Percentiles rank a stretch among this genome's conserved stretches.
Conservation (phyloP, 2,888 invertebrate genomes). For the Odontomyia ornata region DNA sequence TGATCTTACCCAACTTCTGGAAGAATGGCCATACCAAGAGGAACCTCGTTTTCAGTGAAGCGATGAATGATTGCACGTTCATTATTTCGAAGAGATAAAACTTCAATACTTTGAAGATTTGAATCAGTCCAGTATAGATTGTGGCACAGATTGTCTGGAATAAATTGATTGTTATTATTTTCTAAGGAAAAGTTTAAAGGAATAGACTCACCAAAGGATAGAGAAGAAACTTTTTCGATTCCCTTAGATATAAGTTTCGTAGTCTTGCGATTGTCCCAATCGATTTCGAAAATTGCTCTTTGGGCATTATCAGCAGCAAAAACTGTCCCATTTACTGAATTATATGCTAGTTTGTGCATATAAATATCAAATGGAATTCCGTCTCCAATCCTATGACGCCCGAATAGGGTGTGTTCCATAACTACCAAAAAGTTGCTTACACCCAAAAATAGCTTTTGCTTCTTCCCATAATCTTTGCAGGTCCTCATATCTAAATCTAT, state of each 20-base stretch:
- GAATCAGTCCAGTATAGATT: constrained; percentile 79
- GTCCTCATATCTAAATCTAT: constrained; percentile 67
- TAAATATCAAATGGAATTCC: constrained; percentile 65
- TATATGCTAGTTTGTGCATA: constrained; percentile 75
- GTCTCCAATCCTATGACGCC: constrained; percentile 69
- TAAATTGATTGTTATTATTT: too few relatives aligned
- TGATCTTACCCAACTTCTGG: constrained; percentile 58
- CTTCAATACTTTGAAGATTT: constrained; percentile 71
- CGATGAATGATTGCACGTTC: constrained; percentile 70
- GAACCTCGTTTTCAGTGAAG: constrained; percentile 69
- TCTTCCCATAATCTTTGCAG: constrained; percentile 67
- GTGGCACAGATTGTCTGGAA: constrained; percentile 74
- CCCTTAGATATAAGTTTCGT: constrained; percentile 61
- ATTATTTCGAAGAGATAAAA: constrained; percentile 69
- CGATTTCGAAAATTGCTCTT: constrained; percentile 64
- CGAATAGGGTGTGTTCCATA: constrained; percentile 73
- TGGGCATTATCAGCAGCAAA: constrained; percentile 66
- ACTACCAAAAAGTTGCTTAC: constrained; percentile 68
- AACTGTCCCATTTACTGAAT: constrained; percentile 67
- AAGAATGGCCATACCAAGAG: constrained; percentile 74
- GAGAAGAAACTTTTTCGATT: constrained; percentile 66
- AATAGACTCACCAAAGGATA: constrained; percentile 69
- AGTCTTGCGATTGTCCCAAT: constrained; percentile 56
- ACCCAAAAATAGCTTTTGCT: constrained; percentile 64
- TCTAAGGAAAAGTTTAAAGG: too few relatives aligned